Evolutionary conservation across 2,113 vertebrate species (phyloP), one percentile per base, ranked within the genome.

Genomic region (Actenoides lindsayi): DNA sequence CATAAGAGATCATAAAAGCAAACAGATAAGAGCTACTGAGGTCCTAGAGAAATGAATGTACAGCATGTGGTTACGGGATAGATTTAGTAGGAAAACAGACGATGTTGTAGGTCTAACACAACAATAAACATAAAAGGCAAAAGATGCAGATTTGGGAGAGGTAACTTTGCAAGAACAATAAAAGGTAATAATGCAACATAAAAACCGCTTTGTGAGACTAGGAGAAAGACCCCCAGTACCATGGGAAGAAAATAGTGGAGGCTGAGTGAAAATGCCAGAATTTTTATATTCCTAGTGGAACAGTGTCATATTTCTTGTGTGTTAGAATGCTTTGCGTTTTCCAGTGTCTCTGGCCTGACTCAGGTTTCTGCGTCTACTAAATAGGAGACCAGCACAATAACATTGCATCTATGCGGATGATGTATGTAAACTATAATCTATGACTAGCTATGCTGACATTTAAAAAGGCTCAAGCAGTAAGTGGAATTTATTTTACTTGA

Each of bases 1-100:
- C 96, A 79, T 97, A 87, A 95, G 97, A 94, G 89, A 97, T 97
- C 96, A 90, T 97, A 98, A 98, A 98, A 97, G 86, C 86, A 78
- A 95, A 84, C 67, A 95, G 95, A 88, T 98, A 97, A 97, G 97
- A 97, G 67, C 94, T 41, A 35, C 97, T 89, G 88, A 97, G 96
- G 96, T 97, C 92, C 91, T 95, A 53, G 96, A 97, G 93, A 97
- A 97, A 97, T 97, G 83, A 96, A 93, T 90, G 96, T 97, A 96
- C 86, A 86, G 81, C 84, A 69, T 96, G 95, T 97, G 95, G 93
- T 97, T 98, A 92, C 67, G 48, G 94, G 83, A 83, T 94, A 97
- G 96, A 94, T 97, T 97, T 97, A 95, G 87, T 80, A 96, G 83
- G 92, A 89, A 94, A 94, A 81, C 50, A 39, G 17, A 75, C 79